Base-by-base conservation (phyloP, 2,797 vertebrate genomes). In the Coilia nasus region DNA sequence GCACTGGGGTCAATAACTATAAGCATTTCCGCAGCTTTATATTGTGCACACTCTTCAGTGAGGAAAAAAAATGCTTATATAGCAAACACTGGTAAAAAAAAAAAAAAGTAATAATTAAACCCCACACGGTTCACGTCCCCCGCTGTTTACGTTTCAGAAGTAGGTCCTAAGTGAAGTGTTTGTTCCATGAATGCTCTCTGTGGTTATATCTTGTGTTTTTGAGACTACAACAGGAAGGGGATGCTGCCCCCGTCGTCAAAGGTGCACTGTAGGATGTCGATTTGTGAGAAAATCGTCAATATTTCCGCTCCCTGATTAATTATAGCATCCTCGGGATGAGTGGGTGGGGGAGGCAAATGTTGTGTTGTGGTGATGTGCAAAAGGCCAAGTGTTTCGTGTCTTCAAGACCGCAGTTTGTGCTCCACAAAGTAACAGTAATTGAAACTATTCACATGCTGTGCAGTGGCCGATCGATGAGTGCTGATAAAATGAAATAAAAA, bases 311-410 rank as follows among this genome's bases (percentile, higher is more conserved):
- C 44, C 19, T 50, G 81, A n/a, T 78, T 84, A 84, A 84, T 80
- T 57, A 78, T 84, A 84, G 67, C 54, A 64, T 35, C 21, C 25
- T 71, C 14, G 57, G 81, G 81, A 81, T 71, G 84, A 60, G 93
- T 92, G 92, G 93, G 94, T 88, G 91, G 91, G 87, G 17, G 25
- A 60, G 21, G 50, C 14, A 28, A 62, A 28, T 41, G 46, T 87
- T 75, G 67, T 75, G 9, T 75, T 35, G 11, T 75, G 28, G 28
- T 7, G 28, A 41, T 17, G 25, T 71, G 67, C 6, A 17, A 17
- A 17, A 64, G 10, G 19, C 19, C 57, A 21, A 3, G 14, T 59
- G 17, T 59, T 59, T 54, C 50, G 7, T 14, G 50, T 14, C 50
- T 54, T 54, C 14, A 7, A 54, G 7, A 54, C 14, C 50, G 50